Conservation (phyloP, 92 coral and sea anemone genomes). For the Metridium senile region DNA sequence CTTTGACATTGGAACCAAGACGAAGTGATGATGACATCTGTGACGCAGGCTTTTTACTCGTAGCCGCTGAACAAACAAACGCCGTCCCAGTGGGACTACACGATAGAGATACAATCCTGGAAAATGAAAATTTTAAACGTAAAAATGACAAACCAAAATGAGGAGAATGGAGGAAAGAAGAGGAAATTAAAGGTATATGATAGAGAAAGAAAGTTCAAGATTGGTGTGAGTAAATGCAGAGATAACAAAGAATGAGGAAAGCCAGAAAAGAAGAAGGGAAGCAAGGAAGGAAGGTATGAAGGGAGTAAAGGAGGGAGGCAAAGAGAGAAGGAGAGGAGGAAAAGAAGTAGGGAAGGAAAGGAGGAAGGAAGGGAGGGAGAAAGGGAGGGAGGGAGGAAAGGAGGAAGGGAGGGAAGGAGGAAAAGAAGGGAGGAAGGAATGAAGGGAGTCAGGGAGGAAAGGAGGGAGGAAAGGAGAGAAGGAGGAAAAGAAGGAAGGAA, state of each 20-base stretch:
- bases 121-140: neutral
- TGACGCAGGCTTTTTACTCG: constrained; percentile 45
- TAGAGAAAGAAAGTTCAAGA: neutral
- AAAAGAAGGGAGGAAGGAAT: too few species aligned
- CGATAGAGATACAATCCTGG: constrained; percentile 87
- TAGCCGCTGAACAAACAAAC: constrained; percentile 93
- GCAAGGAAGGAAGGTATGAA: neutral
- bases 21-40: constrained; percentile 34
- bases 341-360: too few species aligned
- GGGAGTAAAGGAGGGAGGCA: too few species aligned
- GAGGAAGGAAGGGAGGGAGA: too few species aligned
- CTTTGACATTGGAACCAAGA: constrained; percentile 33
- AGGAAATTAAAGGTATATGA: too few species aligned
- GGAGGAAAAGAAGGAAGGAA: too few species aligned
- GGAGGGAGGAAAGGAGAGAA: too few species aligned
- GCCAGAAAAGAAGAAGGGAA: neutral
- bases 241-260: neutral
- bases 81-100: constrained; percentile 91
- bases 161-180: constrained; percentile 18
- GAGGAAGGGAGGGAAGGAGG: too few species aligned
- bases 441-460: too few species aligned
- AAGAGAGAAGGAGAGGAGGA: too few species aligned
- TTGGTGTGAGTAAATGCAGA: neutral
- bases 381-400: too few species aligned
- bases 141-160: neutral